These are phyloP conservation scores for Gymnocheta viridis DNA, from an alignment of 2,888 invertebrate species.

Conservation along the genomic window DNA sequence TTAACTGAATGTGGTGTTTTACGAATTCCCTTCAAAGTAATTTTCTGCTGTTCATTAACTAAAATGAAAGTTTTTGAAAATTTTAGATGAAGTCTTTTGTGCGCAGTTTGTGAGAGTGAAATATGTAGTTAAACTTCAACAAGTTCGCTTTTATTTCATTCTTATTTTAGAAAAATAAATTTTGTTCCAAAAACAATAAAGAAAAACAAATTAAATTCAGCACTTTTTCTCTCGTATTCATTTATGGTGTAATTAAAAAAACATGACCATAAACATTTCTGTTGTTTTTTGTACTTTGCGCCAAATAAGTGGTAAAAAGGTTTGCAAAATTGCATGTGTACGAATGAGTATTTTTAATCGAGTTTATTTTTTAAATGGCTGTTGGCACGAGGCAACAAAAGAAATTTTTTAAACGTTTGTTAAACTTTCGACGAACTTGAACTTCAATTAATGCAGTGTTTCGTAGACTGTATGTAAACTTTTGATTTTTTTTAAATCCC, in stretches of 20 bases:
- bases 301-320: conserved; percentile 30
- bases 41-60: conserved; percentile 16
- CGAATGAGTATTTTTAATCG: conserved; percentile 56
- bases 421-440: conserved; percentile 69
- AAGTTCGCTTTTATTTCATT: conserved; percentile 31
- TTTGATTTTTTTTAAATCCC: conserved; percentile 41
- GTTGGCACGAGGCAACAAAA: conserved; percentile 51
- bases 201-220: conserved; percentile 8
- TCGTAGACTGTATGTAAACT: conserved; percentile 44
- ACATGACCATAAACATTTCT: conserved; percentile 61
- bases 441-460: conserved; percentile 61
- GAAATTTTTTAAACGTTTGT: conserved; percentile 51
- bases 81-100: conserved; percentile 16
- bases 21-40: neutral
- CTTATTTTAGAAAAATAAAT: conserved; percentile 15
- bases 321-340: conserved; percentile 28
- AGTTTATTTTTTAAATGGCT: conserved; percentile 61
- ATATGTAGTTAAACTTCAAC: conserved; percentile 21
- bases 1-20: neutral
- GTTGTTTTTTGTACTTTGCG: neutral
- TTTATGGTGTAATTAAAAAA: conserved; percentile 53
- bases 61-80: neutral
- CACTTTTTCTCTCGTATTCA: conserved; percentile 41
- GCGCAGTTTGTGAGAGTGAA: neutral
- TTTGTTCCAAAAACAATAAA: neutral